Conservation (phyloP, 2,888 invertebrate species). For the Carpatolechia fugitivella region DNA sequence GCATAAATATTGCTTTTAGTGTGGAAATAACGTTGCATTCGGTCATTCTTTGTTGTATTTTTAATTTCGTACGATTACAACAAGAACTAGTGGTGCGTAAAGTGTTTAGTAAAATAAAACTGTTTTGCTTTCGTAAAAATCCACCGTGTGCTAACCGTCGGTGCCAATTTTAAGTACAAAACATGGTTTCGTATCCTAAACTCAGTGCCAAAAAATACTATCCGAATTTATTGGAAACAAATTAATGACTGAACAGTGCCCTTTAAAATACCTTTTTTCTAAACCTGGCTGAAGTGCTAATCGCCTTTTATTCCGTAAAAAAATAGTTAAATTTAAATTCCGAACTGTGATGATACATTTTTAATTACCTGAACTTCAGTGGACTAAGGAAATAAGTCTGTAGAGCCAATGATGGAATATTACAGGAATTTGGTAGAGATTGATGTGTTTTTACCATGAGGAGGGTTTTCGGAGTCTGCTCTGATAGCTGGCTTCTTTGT, state of each 20-base stretch:
- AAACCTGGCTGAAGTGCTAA: background rate
- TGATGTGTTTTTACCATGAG: slow-evolving; percentile 53
- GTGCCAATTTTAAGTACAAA: slow-evolving; percentile 45
- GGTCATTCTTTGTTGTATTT: slow-evolving; percentile 38
- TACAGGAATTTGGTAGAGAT: background rate
- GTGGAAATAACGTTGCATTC: slow-evolving; percentile 51
- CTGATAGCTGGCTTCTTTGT: slow-evolving; percentile 74
- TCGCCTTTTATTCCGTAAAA: slow-evolving; percentile 1
- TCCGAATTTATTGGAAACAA: background rate
- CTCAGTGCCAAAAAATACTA: slow-evolving; percentile 44
- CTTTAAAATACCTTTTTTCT: background rate
- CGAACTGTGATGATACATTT: slow-evolving; percentile 2
- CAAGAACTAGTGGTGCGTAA: slow-evolving; percentile 37
- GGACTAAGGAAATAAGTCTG: background rate
- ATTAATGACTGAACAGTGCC: background rate
- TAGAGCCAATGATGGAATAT: background rate
- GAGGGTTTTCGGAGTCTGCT: slow-evolving; percentile 76
- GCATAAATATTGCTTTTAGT: slow-evolving; percentile 70
- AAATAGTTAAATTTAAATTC: background rate
- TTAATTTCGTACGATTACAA: background rate
- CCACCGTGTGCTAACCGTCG: slow-evolving; percentile 25
- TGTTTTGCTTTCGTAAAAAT: slow-evolving; percentile 42
- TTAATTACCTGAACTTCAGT: background rate
- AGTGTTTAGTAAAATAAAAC: slow-evolving; percentile 23
- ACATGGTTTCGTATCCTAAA: slow-evolving; percentile 37